Evolutionary conservation across 2,113 vertebrate species (phyloP).

Genomic region (Lipotes vexillifer): DNA sequence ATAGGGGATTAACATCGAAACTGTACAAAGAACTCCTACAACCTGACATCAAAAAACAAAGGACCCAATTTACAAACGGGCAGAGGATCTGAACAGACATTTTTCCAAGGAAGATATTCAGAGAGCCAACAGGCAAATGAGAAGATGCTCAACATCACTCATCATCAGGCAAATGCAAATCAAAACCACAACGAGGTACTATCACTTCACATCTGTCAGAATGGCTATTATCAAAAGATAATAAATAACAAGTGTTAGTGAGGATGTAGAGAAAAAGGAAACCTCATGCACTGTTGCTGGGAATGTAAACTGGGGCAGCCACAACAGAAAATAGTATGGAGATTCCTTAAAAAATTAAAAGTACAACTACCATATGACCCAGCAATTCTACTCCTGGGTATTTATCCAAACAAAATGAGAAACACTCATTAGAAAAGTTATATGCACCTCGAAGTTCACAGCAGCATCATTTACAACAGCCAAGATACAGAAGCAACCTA

Average conservation of each 20-base stretch:
- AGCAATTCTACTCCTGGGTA: not conserved
- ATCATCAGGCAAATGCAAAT: not conserved
- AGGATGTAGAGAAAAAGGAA: not conserved
- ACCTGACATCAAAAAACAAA: not conserved
- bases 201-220: not conserved
- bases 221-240: not conserved
- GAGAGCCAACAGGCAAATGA: not conserved
- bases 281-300: accelerated
- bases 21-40: accelerated
- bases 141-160: not conserved
- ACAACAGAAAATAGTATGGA: accelerated
- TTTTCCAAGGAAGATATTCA: not conserved
- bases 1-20: not conserved
- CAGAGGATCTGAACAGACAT: not conserved
- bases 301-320: not conserved
- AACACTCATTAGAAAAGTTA: not conserved
- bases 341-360: not conserved
- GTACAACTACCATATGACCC: not conserved
- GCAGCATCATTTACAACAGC: not conserved
- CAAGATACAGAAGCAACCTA: not conserved
- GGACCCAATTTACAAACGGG: not conserved
- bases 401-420: not conserved
- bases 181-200: accelerated
- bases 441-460: accelerated
- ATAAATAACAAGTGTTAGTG: accelerated